Percentiles rank a stretch among this genome's conserved stretches.
Conservation (phyloP, 1,140 invertebrate species). For the Acyrthosiphon pisum region DNA sequence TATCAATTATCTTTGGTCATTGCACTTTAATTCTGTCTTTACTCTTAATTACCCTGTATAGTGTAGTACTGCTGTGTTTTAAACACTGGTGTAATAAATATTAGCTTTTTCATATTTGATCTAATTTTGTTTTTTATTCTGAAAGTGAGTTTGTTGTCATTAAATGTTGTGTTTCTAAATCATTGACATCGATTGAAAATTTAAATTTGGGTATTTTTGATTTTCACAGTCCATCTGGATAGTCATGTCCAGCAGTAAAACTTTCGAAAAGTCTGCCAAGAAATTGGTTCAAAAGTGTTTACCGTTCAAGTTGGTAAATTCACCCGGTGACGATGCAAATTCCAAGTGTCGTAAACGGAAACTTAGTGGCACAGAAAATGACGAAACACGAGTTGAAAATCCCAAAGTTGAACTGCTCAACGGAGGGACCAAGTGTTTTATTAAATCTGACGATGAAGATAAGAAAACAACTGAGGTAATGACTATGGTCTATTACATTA, state of each 20-base stretch:
- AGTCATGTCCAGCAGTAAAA: background rate
- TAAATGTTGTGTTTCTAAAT: background rate
- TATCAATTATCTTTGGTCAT: background rate
- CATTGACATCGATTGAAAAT: background rate
- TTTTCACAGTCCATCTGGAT: background rate
- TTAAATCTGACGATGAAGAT: slow-evolving; percentile 25
- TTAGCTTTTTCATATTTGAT: background rate
- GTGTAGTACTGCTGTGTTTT: background rate
- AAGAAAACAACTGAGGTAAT: background rate
- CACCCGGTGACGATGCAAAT: background rate
- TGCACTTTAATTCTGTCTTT: background rate
- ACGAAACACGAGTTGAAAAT: background rate
- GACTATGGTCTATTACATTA: background rate
- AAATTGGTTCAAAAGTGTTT: slow-evolving; percentile 31
- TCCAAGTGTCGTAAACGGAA: slow-evolving; percentile 45
- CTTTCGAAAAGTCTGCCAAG: background rate
- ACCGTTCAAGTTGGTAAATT: slow-evolving; percentile 40
- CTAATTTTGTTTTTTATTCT: background rate
- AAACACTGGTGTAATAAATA: background rate
- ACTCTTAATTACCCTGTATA: background rate
- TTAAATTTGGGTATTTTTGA: background rate
- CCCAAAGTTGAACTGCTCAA: slow-evolving; percentile 44
- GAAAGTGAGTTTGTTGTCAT: background rate
- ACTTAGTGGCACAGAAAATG: slow-evolving; percentile 26
- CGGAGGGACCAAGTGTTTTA: slow-evolving; percentile 45